Conservation (phyloP, 2,888 invertebrate species). For the Perithous albicinctus region DNA sequence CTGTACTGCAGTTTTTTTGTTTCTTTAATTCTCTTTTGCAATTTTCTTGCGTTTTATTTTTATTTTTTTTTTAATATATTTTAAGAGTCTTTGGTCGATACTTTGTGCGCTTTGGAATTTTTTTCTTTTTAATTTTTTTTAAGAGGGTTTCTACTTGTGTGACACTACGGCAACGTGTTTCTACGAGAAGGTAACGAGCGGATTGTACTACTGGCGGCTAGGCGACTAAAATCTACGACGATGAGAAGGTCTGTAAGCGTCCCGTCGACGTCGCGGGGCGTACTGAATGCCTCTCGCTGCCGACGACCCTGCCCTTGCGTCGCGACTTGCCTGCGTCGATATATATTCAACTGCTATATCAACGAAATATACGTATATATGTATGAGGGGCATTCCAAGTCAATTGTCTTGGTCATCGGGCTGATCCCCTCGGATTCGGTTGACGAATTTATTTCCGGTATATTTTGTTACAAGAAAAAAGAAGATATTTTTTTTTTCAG, state of each 20-base stretch:
- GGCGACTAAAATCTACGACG: conserved; percentile 62
- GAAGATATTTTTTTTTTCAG: no score
- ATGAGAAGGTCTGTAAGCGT: conserved; percentile 64
- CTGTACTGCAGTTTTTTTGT: background rate
- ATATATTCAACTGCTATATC: conserved; percentile 60
- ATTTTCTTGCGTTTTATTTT: background rate
- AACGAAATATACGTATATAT: conserved; percentile 1
- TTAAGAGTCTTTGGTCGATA: background rate
- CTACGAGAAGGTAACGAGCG: conserved; percentile 39
- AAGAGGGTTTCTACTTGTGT: conserved; percentile 4
- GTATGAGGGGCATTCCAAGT: no score
- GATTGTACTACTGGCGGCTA: conserved; percentile 56
- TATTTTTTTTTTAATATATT: background rate
- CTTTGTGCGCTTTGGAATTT: conserved; percentile 23
- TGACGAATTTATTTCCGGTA: no score
- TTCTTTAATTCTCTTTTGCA: background rate
- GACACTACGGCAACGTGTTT: conserved; percentile 51
- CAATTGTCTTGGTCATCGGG: no score
- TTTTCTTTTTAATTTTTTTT: no score
- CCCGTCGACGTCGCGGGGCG: conserved; percentile 81
- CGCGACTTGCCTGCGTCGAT: conserved; percentile 76
- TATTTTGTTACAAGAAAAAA: no score
- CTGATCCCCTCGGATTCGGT: no score
- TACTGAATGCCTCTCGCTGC: conserved; percentile 77
- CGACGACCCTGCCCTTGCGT: conserved; percentile 84